Evolutionary conservation across 2,113 vertebrate species (phyloP), one percentile per base, ranked within the genome.

Genomic region (Amphilophus citrinellus): DNA sequence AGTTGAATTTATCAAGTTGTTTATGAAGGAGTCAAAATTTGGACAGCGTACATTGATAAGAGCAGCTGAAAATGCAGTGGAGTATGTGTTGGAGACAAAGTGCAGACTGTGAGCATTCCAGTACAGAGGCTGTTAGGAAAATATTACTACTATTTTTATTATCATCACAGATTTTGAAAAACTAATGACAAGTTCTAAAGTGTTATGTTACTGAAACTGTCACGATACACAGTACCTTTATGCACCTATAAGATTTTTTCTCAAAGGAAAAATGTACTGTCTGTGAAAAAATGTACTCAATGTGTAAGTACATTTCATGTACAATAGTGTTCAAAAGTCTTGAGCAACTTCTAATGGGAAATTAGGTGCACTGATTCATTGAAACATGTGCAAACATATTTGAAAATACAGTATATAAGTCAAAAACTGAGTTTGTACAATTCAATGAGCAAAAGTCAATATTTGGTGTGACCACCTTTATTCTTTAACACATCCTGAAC

Each of bases 1-100:
- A 59, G 56, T 79, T 83, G 20, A 87, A 68, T 89, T 53, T 10
- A 84, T 93, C 90, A 89, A 58, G 61, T 83, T 95, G 93, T 95
- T 95, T 95, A 92, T 80, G 1, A 79, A 80, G 59, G 1, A 53
- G 66, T 89, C 87, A 62, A 76, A 78, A 53, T 53, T 56, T 2
- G 15, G 30, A 24, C 32, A 0, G 1, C 78, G 47, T 20, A 81
- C n/a, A 30, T 22, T 3, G 32, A 39, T 15, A 47, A 84, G 27
- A 66, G 11, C 66, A 27, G 22, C n/a, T 50, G n/a, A 22, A 65
- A 58, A 35, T 76, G 20, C 42, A 58, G 27, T 20, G 57, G 57
- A 62, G 42, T 14, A 61, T 3, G 10, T 71, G n/a, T 20, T 20
- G 8, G 10, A 56, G 39, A 71, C n/a, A 20, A 61, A 61, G 9